Evolutionary conservation across 2,888 invertebrate species (phyloP).

Genomic region (Mactromeris polynyma): DNA sequence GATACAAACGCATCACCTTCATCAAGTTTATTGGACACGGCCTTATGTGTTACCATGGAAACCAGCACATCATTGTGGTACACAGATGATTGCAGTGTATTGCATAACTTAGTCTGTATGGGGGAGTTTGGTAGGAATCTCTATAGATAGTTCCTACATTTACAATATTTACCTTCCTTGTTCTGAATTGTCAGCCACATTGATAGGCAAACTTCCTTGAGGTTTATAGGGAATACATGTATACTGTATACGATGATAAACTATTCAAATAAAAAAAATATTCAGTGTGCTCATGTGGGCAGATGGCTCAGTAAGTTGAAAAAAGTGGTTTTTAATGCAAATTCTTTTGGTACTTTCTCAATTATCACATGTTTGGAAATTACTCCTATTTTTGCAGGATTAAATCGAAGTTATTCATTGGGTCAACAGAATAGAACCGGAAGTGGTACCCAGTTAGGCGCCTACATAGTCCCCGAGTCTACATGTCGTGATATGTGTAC

Average conservation of each 20-base stretch:
- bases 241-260: too few species aligned
- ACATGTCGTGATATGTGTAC: constrained; percentile 39
- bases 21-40: neutral
- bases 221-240: too few species aligned
- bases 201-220: too few species aligned
- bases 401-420: constrained; percentile 12
- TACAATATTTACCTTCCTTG: too few species aligned
- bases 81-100: constrained; percentile 34
- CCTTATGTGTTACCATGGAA: constrained; percentile 40
- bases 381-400: neutral
- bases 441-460: constrained; percentile 41
- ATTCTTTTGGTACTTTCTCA: too few species aligned
- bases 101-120: constrained; percentile 37
- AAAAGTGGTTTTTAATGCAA: too few species aligned
- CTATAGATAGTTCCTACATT: too few species aligned
- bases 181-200: too few species aligned
- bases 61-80: constrained; percentile 39
- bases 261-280: too few species aligned
- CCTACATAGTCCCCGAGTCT: constrained; percentile 19
- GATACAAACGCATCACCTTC: constrained; percentile 43
- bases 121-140: constrained; percentile 7
- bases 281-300: too few species aligned
- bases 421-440: constrained; percentile 20
- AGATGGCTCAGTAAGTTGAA: too few species aligned
- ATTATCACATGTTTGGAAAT: too few species aligned